phyloP scores from a whole-genome alignment of 2,888 invertebrate species.

The Cryptosula pallasiana region DNA sequence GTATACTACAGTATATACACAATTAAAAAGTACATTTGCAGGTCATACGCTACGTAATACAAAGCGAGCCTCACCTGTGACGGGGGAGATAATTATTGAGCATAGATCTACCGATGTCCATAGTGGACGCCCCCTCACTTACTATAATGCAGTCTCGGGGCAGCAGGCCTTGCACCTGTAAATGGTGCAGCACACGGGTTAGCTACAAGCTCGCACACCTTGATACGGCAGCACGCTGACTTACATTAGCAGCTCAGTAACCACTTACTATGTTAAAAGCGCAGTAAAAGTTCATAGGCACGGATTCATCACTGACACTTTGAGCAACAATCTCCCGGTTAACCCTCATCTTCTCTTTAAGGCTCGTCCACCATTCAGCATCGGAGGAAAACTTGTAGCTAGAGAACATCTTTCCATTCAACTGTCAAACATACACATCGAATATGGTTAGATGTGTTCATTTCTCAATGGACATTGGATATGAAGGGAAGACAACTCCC shows the following conservation, averaged over 20 bases:
- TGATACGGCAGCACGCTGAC: no score
- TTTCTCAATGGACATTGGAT: no score
- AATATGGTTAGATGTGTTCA: no score
- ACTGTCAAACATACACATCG: constrained; percentile 30
- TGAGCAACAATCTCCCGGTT: constrained; percentile 63
- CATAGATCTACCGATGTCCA: constrained; percentile 92
- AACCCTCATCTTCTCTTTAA: constrained; percentile 66
- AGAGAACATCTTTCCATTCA: constrained; percentile 35
- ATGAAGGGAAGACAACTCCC: no score
- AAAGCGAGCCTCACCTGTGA: constrained; percentile 53
- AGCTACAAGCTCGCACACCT: not conserved
- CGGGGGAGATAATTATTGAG: constrained; percentile 76
- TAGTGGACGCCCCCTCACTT: constrained; percentile 96
- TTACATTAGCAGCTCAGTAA: no score
- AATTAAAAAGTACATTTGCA: no score
- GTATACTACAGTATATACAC: no score
- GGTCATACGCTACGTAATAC: no score
- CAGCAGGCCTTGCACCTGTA: constrained; percentile 42
- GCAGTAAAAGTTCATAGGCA: constrained; percentile 88
- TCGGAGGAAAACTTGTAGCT: constrained; percentile 60
- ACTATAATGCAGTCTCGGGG: constrained; percentile 75
- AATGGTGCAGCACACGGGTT: not conserved
- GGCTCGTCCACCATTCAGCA: constrained; percentile 71
- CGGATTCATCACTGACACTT: constrained; percentile 41
- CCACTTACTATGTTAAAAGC: constrained; percentile 77